phyloP scores from a whole-genome alignment of 2,797 vertebrate species.

The Pangasius sanitwongsei region DNA sequence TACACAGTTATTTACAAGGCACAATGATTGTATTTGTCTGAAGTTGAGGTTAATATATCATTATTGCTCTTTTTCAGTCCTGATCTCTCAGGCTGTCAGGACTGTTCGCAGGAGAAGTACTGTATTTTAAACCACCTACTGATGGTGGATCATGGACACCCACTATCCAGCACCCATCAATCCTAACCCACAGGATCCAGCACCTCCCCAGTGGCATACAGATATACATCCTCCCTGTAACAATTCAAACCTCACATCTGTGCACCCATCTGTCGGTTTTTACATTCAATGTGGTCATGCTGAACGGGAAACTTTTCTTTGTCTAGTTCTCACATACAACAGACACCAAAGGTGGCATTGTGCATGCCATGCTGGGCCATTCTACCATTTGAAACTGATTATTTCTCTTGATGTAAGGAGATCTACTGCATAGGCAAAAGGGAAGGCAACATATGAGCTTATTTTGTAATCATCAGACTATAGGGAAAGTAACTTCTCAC shows the following conservation, averaged over 20 bases:
- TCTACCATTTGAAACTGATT: constrained; percentile 28
- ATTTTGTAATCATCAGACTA: background rate
- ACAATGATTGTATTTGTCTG: background rate
- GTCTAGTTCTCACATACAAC: background rate
- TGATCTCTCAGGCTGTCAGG: constrained; percentile 50
- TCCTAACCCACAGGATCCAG: constrained; percentile 35
- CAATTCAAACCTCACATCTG: constrained; percentile 36
- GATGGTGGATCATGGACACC: constrained; percentile 40
- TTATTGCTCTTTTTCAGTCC: constrained; percentile 48
- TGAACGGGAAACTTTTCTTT: constrained; percentile 10
- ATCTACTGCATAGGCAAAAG: constrained; percentile 35
- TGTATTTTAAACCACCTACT: constrained; percentile 41
- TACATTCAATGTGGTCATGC: constrained; percentile 19
- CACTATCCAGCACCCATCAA: constrained; percentile 33
- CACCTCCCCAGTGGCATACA: constrained; percentile 33
- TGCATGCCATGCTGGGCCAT: constrained; percentile 39
- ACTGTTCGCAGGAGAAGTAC: constrained; percentile 43
- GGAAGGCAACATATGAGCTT: constrained; percentile 11
- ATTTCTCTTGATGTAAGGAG: constrained; percentile 41
- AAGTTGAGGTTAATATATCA: constrained; percentile 9
- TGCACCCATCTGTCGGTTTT: constrained; percentile 33
- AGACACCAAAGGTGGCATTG: constrained; percentile 19
- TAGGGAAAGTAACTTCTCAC: background rate
- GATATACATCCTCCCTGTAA: constrained; percentile 29
- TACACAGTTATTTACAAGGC: background rate